Evolutionary conservation across 2,888 invertebrate genomes (phyloP).

Genomic region (Silvanus unidentatus): DNA sequence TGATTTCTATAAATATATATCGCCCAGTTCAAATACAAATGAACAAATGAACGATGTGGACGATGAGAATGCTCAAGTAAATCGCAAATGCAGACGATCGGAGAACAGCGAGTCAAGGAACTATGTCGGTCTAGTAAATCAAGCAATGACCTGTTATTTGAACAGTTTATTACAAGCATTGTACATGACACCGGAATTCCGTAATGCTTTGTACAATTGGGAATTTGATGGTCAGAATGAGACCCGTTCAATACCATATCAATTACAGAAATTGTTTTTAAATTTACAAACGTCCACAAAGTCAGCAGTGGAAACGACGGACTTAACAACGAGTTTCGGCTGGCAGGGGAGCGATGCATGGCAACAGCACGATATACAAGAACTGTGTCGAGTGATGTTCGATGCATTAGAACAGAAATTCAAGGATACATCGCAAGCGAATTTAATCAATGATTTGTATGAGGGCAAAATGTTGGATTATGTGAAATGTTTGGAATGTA

Average conservation of each 20-base stretch:
- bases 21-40: not conserved
- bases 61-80: no score
- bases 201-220: slow-evolving; percentile 83
- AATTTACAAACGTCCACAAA: slow-evolving; percentile 77
- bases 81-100: no score
- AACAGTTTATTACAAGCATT: slow-evolving; percentile 83
- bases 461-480: slow-evolving; percentile 76
- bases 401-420: slow-evolving; percentile 82
- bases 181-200: slow-evolving; percentile 88
- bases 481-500: slow-evolving; percentile 81
- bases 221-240: slow-evolving; percentile 68
- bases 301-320: slow-evolving; percentile 77
- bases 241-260: slow-evolving; percentile 73
- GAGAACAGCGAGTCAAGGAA: slow-evolving; percentile 16
- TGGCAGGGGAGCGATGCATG: slow-evolving; percentile 82
- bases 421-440: slow-evolving; percentile 73
- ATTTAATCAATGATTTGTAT: slow-evolving; percentile 76
- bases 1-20: slow-evolving; percentile 6
- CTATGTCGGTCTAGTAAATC: slow-evolving; percentile 79
- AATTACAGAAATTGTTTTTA: slow-evolving; percentile 78
- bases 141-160: slow-evolving; percentile 89
- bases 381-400: slow-evolving; percentile 84
- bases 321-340: slow-evolving; percentile 80
- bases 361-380: slow-evolving; percentile 91
- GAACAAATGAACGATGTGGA: no score